Evolutionary conservation across 2,113 vertebrate species (phyloP), one percentile per base, ranked within the genome.

Genomic region (Bagarius yarrelli): DNA sequence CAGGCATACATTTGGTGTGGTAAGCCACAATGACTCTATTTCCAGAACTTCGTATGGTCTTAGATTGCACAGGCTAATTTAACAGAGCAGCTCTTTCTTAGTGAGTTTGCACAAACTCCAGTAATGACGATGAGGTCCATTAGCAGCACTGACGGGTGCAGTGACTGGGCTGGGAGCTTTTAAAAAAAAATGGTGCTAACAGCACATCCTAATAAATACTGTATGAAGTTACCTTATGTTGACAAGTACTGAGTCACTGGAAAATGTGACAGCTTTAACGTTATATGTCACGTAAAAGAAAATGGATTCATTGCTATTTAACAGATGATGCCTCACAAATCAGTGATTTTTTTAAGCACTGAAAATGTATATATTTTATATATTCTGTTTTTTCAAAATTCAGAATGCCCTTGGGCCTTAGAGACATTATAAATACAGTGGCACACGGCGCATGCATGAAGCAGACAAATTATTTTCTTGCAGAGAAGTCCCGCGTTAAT

Each of bases 31-130:
- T 83, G 79, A 82, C 80, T 82, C 59, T 82, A 83, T 85, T 87
- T 86, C 80, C 83, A 87, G 84, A 61, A 79, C 63, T 78, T 82
- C 80, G 50, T 78, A 83, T 85, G 81, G 84, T 79, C 80, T 85
- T 34, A 84, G 83, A 86, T 85, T 85, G 84, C 80, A 21, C 70
- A 44, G 75, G 70, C 79, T 88, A 88, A 89, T 86, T 87, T 84
- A 84, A 84, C 77, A 82, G 78, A 87, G 86, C 63, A 79, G 83
- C 71, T 78, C 85, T 81, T 53, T 73, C 81, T 79, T 78, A 57
- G 78, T 80, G 79, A 78, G 79, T 76, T 87, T 84, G 84, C 86
- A 82, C 83, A 85, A 85, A 83, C 78, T 69, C 78, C 59, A 81
- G 76, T 75, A 84, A 84, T 85, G 81, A 83, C 74, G 47, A 83